Evolutionary conservation across 2,113 vertebrate species (phyloP), one percentile per base, ranked within the genome.

Genomic region (Copsychus sechellarum): DNA sequence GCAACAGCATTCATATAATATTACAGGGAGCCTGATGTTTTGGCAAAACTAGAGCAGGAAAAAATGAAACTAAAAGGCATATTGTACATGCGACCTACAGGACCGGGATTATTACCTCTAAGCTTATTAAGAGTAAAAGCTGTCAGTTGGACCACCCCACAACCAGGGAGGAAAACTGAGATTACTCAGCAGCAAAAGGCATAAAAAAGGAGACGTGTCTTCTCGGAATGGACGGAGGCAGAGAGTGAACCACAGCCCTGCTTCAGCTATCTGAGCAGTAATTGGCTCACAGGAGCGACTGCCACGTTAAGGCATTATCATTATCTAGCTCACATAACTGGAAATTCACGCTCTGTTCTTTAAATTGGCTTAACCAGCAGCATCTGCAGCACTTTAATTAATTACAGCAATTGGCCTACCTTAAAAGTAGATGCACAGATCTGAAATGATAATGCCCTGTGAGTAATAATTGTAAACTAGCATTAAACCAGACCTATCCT

Each of bases 371-470:
- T 97, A 97, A 95, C 94, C 80, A 96, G 88, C 86, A 98, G 94
- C 88, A 96, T 96, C 97, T 95, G 88, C 72, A 97, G 85, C 92
- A 97, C 95, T 98, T 97, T 98, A 98, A 98, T 97, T 97, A 97
- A 98, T 96, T 97, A 91, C 77, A 95, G 94, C 91, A 97, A 97
- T 72, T 96, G 97, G 92, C 92, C 12, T 94, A 96, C 77, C 90
- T 96, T 97, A 97, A 97, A 98, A 97, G 94, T 92, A 95, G 92
- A 97, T 86, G 83, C 88, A 94, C n/a, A 97, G 81, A 96, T 97
- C 77, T 98, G 88, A 93, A 97, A 95, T 88, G 92, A 97, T 96
- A 96, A 96, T 95, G 88, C 48, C 8, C 77, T 22, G 13, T 88
- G 96, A 95, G 94, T 84, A 97, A 88, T 66, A 93, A 86, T 86